These are phyloP conservation scores for Lycaena phlaeas DNA, from an alignment of 2,888 invertebrate species.

Conservation along the genomic window DNA sequence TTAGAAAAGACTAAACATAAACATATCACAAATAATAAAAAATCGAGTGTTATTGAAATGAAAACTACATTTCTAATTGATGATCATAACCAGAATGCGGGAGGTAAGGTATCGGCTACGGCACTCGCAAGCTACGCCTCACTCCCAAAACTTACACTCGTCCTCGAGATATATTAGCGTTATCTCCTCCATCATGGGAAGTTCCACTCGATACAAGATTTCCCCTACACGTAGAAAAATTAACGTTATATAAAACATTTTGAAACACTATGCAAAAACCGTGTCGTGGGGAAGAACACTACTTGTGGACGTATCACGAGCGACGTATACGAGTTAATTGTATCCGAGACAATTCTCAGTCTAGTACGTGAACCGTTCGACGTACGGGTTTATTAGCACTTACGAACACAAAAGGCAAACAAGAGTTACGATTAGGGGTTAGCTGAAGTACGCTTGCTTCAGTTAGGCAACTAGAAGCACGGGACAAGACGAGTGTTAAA, in stretches of 20 bases:
- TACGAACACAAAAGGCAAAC: constrained; percentile 49
- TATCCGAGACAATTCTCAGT: background rate
- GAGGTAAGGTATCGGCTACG: constrained; percentile 73
- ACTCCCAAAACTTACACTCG: constrained; percentile 80
- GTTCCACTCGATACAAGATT: constrained; percentile 94
- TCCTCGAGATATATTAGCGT: constrained; percentile 95
- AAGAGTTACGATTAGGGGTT: constrained; percentile 34
- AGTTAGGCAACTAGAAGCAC: constrained; percentile 71
- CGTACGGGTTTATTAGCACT: constrained; percentile 37
- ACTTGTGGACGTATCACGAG: constrained; percentile 3
- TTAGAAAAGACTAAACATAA: constrained; percentile 52
- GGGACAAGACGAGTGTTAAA: constrained; percentile 43
- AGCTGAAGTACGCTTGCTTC: constrained; percentile 32
- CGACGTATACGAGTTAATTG: background rate
- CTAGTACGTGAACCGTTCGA: background rate
- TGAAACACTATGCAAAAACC: constrained; percentile 29
- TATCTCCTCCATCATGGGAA: constrained; percentile 94
- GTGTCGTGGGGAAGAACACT: constrained; percentile 25
- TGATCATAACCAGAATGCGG: constrained; percentile 75
- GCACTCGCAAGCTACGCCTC: constrained; percentile 79
- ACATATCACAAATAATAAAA: constrained; percentile 56
- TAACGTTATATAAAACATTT: constrained; percentile 67
- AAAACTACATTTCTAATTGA: constrained; percentile 72
- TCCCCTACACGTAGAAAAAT: constrained; percentile 80
- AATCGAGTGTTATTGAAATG: constrained; percentile 72